A percentile compares a stretch with the other conserved stretches of the same genome.
Conservation (phyloP, 2,797 vertebrate species). For the Myripristis jacobus region DNA sequence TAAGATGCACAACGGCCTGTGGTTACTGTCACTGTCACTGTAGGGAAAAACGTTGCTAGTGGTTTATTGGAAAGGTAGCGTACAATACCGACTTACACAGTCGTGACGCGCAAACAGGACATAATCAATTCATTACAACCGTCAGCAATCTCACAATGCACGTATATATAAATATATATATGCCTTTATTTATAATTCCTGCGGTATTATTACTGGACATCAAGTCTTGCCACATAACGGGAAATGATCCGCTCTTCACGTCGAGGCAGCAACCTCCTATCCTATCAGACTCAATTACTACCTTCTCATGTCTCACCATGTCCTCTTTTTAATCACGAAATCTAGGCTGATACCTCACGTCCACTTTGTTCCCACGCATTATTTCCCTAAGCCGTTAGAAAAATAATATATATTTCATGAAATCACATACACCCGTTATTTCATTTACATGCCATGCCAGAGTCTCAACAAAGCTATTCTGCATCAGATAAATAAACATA, state of each 20-base stretch:
- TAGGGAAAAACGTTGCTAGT: neutral
- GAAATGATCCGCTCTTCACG: slow-evolving; percentile 45
- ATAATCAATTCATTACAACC: neutral
- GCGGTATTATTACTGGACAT: slow-evolving; percentile 27
- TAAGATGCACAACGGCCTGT: neutral
- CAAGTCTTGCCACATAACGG: slow-evolving; percentile 65
- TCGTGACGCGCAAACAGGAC: neutral
- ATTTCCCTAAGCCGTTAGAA: neutral
- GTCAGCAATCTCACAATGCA: neutral
- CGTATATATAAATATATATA: too few relatives aligned
- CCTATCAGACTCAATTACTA: slow-evolving; percentile 1
- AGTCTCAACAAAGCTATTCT: neutral
- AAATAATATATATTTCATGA: neutral
- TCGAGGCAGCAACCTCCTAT: slow-evolving; percentile 11
- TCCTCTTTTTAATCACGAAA: too few relatives aligned
- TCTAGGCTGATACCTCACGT: neutral
- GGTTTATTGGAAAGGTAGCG: too few relatives aligned
- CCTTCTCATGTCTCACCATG: too few relatives aligned
- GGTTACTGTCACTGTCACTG: too few relatives aligned
- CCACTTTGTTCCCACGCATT: slow-evolving; percentile 19
- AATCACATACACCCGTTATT: slow-evolving; percentile 15
- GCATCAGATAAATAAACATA: slow-evolving; percentile 71
- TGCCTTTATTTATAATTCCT: slow-evolving; percentile 9
- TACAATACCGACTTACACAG: neutral
- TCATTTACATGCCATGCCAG: neutral